Base-by-base conservation (phyloP, 2,797 vertebrate genomes). In the Sebastes ruberrimus region DNA sequence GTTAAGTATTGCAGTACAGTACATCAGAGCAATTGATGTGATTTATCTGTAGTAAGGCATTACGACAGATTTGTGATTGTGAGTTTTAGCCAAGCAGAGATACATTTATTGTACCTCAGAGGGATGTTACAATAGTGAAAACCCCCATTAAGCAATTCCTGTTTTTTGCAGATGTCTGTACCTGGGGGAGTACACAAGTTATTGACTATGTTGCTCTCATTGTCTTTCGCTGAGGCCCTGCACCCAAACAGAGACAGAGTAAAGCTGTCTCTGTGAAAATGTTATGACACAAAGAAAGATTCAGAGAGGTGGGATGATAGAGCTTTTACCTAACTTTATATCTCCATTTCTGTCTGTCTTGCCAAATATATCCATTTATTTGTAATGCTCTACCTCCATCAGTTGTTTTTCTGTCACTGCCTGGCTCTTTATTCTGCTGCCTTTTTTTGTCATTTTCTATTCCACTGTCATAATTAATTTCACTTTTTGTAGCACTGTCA, bases 111-210 rank as follows among this genome's bases (percentile, higher is more conserved):
- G 82, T 35, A 69, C 72, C 74, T 81, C 23, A 46, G 65, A 52
- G 61, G 18, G 9, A 62, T 35, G 62, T 80, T 74, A 81, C 30
- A 67, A 16, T 8, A 63, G 49, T 71, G 28, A 56, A 85, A 81
- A 73, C 14, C 55, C 25, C 38, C 82, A 57, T 73, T 55, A 76
- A 79, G 82, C 71, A 71, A 64, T 83, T 49, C 23, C 14, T 16
- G 18, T 33, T 52, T 81, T 80, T 60, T 87, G 83, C 65, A 83
- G 65, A 70, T 63, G 65, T 62, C 65, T 70, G 63, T 72, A 78
- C 42, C 16, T 28, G n/a, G 13, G 60, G 46, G 74, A 78, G 32
- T n/a, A 7, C 53, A 74, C 61, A 72, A 64, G 71, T 69, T 57
- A 84, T 64, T 76, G 52, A 76, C 63, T 73, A 6, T 32, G 72